Evolutionary conservation across 2,113 vertebrate genomes (phyloP).

Genomic region (Lagopus leucura): DNA sequence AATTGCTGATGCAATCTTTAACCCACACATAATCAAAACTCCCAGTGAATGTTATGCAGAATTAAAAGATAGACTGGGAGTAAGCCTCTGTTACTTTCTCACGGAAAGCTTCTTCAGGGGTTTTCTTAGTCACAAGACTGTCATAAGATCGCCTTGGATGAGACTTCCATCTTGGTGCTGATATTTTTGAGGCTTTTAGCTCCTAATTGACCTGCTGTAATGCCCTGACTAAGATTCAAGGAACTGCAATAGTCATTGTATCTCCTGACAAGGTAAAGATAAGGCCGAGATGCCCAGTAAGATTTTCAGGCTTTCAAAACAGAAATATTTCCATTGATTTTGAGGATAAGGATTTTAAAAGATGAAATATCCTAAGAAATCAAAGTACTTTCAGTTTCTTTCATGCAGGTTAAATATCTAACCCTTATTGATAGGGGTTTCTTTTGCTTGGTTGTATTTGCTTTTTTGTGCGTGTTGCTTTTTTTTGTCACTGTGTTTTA

Average conservation of each 20-base stretch:
- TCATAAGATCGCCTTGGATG: not conserved
- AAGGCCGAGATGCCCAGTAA: not conserved
- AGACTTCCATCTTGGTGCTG: fast-evolving
- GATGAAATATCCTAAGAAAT: not conserved
- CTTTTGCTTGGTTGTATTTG: not conserved
- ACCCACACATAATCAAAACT: not conserved
- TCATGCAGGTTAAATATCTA: not conserved
- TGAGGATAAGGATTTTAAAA: not conserved
- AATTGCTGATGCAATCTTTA: not conserved
- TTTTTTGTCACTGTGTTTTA: not conserved
- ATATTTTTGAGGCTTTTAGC: not conserved
- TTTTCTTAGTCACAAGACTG: not conserved
- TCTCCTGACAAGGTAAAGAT: not conserved
- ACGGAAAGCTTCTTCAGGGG: not conserved
- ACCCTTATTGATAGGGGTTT: not conserved
- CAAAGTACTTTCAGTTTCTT: not conserved
- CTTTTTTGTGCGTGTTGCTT: not conserved
- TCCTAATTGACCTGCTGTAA: not conserved
- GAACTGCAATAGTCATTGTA: not conserved
- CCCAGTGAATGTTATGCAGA: not conserved
- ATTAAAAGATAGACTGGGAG: not conserved
- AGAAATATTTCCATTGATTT: not conserved
- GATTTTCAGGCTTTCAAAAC: not conserved
- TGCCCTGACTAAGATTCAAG: not conserved
- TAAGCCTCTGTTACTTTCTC: not conserved